Evolutionary conservation across 2,797 vertebrate species (phyloP), one percentile per base, ranked within the genome.

Genomic region (Aldrovandia affinis): DNA sequence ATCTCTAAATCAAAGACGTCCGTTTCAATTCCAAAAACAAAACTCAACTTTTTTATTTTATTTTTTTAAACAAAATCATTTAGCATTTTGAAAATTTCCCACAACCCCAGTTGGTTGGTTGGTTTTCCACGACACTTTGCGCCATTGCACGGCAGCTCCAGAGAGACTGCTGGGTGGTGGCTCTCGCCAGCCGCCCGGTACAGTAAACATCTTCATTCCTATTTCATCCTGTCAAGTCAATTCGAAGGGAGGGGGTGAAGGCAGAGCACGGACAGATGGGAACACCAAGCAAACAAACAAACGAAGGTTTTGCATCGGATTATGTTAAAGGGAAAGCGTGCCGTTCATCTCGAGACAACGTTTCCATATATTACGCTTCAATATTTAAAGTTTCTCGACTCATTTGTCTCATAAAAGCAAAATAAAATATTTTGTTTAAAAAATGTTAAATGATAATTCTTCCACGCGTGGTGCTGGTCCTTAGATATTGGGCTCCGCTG

Each of bases 391-490:
- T 55, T 57, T 80, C 42, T 81, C 73, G 22, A 59, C 20, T 73
- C 73, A 77, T 47, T 44, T 47, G 22, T 47, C 39, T 73, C n/a
- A 44, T 61, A 7, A 70, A 73, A 50, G 80, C 44, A 80, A 61
- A 80, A 42, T 28, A 75, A 81, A 78, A 70, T 57, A 83, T 81
- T 63, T 30, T 3, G 25, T 57, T 44, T 61, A 83, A 33, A 54
- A 42, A 84, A 70, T 77, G 54, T 47, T 52, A 80, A 84, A 89
- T 30, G 50, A 30, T 65, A 80, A 83, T 87, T 86, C 65, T 81
- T 91, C 87, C 86, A 88, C 81, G 86, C 86, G 68, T 84, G 85
- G 85, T 85, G 86, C 87, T 91, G 91, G 90, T 91, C 91, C 90
- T 85, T 82, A 85, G 83, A 84, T 80, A 81, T 80, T 85, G 70